Conservation (phyloP, 2,113 vertebrate genomes). For the Motacilla tschutschensis region DNA sequence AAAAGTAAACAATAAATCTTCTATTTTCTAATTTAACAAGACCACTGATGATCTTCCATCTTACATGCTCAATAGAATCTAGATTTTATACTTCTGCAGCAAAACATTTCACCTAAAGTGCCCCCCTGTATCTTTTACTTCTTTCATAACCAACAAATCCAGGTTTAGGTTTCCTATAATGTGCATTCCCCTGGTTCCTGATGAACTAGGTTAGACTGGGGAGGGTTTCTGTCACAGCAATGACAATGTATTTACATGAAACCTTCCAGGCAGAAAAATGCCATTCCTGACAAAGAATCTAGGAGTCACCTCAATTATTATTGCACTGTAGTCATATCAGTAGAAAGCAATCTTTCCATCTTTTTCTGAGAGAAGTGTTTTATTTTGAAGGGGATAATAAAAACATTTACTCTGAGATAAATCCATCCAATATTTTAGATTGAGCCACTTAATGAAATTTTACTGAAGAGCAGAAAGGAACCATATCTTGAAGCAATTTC, state of each 20-base stretch:
- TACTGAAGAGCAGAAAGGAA: background rate
- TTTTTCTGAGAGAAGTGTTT: background rate
- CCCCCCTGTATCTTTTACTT: background rate
- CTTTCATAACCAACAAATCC: background rate
- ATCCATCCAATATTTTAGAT: background rate
- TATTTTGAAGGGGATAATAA: background rate
- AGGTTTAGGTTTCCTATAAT: background rate
- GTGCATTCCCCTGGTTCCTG: accelerated
- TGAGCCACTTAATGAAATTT: conserved; percentile 6
- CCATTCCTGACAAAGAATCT: background rate
- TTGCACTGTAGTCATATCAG: background rate
- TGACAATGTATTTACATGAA: background rate
- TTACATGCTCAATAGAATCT: background rate
- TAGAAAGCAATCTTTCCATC: background rate
- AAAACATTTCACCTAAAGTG: background rate
- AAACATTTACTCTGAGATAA: conserved; percentile 15
- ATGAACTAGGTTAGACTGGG: background rate
- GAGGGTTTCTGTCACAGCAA: background rate
- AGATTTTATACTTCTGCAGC: background rate
- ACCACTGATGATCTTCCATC: background rate
- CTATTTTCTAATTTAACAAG: background rate
- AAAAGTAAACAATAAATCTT: background rate
- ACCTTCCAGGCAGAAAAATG: background rate
- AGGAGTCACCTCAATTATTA: background rate
- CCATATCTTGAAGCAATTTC: background rate